These are phyloP conservation scores for Drosophila auraria DNA, from an alignment of 1,140 invertebrate genomes.

Conservation along the genomic window DNA sequence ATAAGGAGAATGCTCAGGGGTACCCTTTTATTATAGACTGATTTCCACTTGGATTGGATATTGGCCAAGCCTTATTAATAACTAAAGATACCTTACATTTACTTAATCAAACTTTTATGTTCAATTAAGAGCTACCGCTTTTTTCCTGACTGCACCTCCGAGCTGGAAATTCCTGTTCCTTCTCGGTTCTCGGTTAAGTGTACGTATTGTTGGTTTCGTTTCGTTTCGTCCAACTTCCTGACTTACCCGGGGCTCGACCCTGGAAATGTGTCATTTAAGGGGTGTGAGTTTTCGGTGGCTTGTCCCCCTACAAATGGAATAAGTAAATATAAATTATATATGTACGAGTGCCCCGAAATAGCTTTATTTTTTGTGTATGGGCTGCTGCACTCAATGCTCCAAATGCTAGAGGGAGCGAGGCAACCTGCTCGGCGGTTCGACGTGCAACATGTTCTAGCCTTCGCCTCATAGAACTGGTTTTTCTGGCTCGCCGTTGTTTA, in stretches of 20 bases:
- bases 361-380: conserved; percentile 32
- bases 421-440: conserved; percentile 43
- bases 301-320: conserved; percentile 43
- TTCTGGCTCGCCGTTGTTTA: conserved; percentile 65
- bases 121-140: conserved; percentile 4
- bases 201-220: conserved; percentile 2
- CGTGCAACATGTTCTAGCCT: conserved; percentile 72
- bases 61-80: not conserved
- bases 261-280: conserved; percentile 70
- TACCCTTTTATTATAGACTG: no score
- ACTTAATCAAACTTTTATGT: not conserved
- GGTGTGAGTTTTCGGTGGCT: conserved; percentile 32
- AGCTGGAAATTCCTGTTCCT: conserved; percentile 41
- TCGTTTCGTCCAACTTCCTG: conserved; percentile 62
- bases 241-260: conserved; percentile 56
- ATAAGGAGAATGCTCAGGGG: not conserved
- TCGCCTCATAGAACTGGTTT: conserved; percentile 52
- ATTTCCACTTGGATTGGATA: not conserved
- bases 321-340: conserved; percentile 37
- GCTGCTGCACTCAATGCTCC: conserved; percentile 57
- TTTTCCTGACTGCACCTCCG: conserved; percentile 22
- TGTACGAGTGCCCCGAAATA: conserved; percentile 32
- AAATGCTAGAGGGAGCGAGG: conserved; percentile 42
- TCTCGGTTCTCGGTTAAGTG: conserved; percentile 2
- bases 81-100: no score